Percentiles rank a stretch among this genome's conserved stretches.
phyloP scores from a whole-genome alignment of 2,113 vertebrate species.

The Seriola quinqueradiata region DNA sequence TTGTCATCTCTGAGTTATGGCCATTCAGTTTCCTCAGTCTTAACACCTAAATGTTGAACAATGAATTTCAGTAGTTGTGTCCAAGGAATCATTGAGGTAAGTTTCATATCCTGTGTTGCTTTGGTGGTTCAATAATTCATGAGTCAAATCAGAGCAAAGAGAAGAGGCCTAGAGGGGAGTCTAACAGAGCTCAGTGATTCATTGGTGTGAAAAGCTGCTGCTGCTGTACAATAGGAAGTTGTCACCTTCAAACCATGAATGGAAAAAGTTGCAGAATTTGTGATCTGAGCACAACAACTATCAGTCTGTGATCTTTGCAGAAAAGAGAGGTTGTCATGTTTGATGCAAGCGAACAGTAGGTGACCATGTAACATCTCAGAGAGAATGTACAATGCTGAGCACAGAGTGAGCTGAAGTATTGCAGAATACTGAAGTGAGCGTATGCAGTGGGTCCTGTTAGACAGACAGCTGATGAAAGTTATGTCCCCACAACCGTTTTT shows the following conservation, averaged over 20 bases:
- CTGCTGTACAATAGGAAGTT: slow-evolving; percentile 34
- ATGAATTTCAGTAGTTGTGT: slow-evolving; percentile 16
- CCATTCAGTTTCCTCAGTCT: not conserved
- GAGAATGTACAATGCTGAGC: not conserved
- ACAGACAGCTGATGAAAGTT: slow-evolving; percentile 27
- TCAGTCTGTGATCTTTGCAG: slow-evolving; percentile 11
- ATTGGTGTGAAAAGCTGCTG: slow-evolving; percentile 36
- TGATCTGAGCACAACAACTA: slow-evolving; percentile 23
- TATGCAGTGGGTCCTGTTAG: not conserved
- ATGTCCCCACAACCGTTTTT: not conserved
- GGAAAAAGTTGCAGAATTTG: slow-evolving; percentile 47
- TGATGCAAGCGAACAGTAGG: slow-evolving; percentile 23
- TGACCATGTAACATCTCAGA: not conserved
- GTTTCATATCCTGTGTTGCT: slow-evolving; percentile 21
- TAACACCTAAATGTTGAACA: not conserved
- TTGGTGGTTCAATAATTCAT: slow-evolving; percentile 40
- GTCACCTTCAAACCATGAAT: slow-evolving; percentile 33
- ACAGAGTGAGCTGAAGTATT: not conserved
- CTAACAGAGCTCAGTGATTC: slow-evolving; percentile 37
- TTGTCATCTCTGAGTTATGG: not conserved
- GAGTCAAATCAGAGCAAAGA: slow-evolving; percentile 27
- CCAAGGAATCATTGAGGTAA: slow-evolving; percentile 9
- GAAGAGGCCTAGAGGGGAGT: slow-evolving; percentile 5
- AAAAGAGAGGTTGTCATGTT: slow-evolving; percentile 18
- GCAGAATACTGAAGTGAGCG: slow-evolving; percentile 1